A percentile compares a stretch with the other conserved stretches of the same genome.
These are phyloP conservation scores for Scrobipalpa costella DNA, from an alignment of 2,888 invertebrate genomes.

Conservation along the genomic window DNA sequence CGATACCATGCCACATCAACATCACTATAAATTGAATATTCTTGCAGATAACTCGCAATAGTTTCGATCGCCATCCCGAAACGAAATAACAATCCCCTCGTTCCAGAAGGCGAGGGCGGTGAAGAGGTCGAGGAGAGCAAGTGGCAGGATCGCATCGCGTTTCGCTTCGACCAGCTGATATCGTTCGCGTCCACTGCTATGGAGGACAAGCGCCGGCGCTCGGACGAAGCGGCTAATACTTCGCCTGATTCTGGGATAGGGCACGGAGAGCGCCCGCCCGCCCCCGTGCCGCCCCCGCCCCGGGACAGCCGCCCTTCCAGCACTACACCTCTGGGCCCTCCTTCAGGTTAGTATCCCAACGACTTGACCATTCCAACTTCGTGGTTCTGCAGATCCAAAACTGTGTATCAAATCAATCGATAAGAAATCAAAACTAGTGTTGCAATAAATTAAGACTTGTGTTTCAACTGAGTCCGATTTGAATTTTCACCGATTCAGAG, in stretches of 20 bases:
- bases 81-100: constrained; percentile 34
- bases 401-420: too few relatives aligned
- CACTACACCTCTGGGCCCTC: constrained; percentile 28
- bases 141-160: constrained; percentile 96
- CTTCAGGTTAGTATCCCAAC: constrained; percentile 26
- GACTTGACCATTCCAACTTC: too few relatives aligned
- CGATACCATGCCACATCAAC: too few relatives aligned
- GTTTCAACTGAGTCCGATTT: too few relatives aligned
- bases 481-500: too few relatives aligned
- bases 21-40: not conserved
- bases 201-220: constrained; percentile 91
- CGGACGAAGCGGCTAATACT: constrained; percentile 91
- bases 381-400: too few relatives aligned
- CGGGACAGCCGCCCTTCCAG: constrained; percentile 49
- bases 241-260: constrained; percentile 92
- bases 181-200: constrained; percentile 96
- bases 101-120: constrained; percentile 81
- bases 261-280: constrained; percentile 81
- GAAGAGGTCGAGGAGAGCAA: constrained; percentile 90
- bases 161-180: constrained; percentile 95
- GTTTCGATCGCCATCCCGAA: not conserved
- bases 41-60: not conserved
- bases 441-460: too few relatives aligned
- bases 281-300: constrained; percentile 38
- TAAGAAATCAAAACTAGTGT: too few relatives aligned